A percentile compares a stretch with the other conserved stretches of the same genome.
Conservation (phyloP, 1,140 invertebrate genomes). For the Vollenhovia emeryi region DNA sequence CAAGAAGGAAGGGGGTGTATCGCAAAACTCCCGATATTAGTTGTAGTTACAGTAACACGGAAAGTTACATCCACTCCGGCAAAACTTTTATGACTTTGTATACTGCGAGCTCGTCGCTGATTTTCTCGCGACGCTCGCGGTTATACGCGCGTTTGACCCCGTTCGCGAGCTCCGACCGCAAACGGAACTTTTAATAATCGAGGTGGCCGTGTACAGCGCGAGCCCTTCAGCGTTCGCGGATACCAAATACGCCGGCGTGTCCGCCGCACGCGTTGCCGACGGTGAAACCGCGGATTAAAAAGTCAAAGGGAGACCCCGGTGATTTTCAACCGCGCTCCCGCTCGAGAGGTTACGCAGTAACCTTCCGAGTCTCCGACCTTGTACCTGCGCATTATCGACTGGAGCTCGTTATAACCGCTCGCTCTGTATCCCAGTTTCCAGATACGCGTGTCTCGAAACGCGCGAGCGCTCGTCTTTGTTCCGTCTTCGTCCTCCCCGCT, state of each 20-base stretch:
- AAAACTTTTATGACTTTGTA: constrained; percentile 76
- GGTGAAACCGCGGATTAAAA: constrained; percentile 17
- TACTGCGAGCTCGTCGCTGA: constrained; percentile 57
- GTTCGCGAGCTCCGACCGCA: constrained; percentile 56
- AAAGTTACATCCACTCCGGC: constrained; percentile 65
- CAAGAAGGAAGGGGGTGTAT: background rate
- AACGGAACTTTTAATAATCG: constrained; percentile 73
- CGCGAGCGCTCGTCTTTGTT: background rate
- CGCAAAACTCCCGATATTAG: constrained; percentile 66
- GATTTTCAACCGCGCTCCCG: constrained; percentile 5
- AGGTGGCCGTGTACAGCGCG: background rate
- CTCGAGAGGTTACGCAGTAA: constrained; percentile 2
- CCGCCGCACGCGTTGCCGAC: constrained; percentile 15
- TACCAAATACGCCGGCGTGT: constrained; percentile 10
- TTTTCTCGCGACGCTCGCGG: constrained; percentile 59
- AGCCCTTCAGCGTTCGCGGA: constrained; percentile 29
- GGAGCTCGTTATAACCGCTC: background rate
- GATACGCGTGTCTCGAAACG: background rate
- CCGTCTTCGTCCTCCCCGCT: no score
- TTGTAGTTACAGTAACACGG: constrained; percentile 70
- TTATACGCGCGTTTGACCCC: constrained; percentile 65
- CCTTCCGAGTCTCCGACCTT: constrained; percentile 17
- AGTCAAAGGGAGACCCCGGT: constrained; percentile 1
- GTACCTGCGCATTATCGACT: constrained; percentile 24
- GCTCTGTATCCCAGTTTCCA: background rate